A percentile compares a stretch with the other conserved stretches of the same genome.
Evolutionary conservation across 1,140 invertebrate genomes (phyloP).

Genomic region (Magallana angulata): DNA sequence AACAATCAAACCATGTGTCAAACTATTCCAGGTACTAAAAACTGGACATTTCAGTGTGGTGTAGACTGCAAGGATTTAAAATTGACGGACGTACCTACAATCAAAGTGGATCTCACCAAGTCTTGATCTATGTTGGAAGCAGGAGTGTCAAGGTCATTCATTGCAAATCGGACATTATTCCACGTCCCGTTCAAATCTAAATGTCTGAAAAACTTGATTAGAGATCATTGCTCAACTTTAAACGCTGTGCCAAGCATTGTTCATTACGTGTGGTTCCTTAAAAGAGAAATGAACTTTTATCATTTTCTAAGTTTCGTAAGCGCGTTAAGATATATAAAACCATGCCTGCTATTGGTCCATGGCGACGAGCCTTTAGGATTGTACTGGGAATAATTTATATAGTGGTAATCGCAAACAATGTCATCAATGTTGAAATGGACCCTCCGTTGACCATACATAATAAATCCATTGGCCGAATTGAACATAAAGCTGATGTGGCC

Average conservation of each 20-base stretch:
- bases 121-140: conserved; percentile 8
- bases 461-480: conserved; percentile 45
- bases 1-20: background rate
- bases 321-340: conserved; percentile 43
- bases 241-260: conserved; percentile 37
- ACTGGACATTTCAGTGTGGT: conserved; percentile 20
- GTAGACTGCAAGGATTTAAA: background rate
- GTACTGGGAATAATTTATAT: conserved; percentile 57
- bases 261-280: conserved; percentile 46
- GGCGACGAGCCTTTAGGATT: conserved; percentile 51
- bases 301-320: conserved; percentile 45
- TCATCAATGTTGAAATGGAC: conserved; percentile 51
- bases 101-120: conserved; percentile 6
- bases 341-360: conserved; percentile 61
- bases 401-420: conserved; percentile 39
- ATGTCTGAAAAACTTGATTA: conserved; percentile 28
- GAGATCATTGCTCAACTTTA: background rate
- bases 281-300: conserved; percentile 40
- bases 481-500: conserved; percentile 60
- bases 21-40: background rate
- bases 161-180: background rate
- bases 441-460: conserved; percentile 46
- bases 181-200: background rate
- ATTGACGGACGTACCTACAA: background rate
- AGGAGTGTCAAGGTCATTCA: background rate